Conservation (phyloP, 2,113 vertebrate species). For the Antechinus flavipes region DNA sequence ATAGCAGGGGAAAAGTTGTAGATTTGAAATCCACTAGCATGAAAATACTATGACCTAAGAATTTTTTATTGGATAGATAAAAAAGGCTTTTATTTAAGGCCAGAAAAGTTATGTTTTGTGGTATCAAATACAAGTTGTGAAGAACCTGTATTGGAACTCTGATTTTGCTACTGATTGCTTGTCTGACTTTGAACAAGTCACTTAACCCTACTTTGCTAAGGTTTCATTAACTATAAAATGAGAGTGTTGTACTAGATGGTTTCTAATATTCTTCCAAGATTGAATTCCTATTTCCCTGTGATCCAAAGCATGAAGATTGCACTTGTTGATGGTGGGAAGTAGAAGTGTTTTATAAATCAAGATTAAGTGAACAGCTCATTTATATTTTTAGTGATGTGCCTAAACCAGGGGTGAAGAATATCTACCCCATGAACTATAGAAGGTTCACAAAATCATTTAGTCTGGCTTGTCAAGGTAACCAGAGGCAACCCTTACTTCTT, state of each 20-base stretch:
- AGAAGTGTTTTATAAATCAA: constrained; percentile 59
- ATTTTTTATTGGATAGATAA: background rate
- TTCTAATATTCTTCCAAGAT: background rate
- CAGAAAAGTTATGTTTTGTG: constrained; percentile 30
- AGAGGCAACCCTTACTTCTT: too few relatives aligned
- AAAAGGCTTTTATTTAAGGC: constrained; percentile 20
- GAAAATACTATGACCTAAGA: background rate
- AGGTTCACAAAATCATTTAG: too few relatives aligned
- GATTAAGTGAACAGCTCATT: constrained; percentile 66
- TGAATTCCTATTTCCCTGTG: background rate
- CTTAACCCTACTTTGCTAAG: background rate
- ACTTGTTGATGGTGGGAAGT: constrained; percentile 55
- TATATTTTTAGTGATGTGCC: constrained; percentile 43
- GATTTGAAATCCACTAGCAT: background rate
- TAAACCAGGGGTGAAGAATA: too few relatives aligned
- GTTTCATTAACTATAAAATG: background rate
- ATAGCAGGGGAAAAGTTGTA: background rate
- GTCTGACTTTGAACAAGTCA: background rate
- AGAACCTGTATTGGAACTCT: background rate
- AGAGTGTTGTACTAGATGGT: background rate
- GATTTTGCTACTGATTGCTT: background rate
- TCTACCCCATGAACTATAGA: too few relatives aligned
- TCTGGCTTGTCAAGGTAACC: too few relatives aligned
- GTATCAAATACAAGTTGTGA: constrained; percentile 36
- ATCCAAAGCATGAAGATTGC: constrained; percentile 39